Percentiles rank a stretch among this genome's conserved stretches.
Evolutionary conservation across 2,797 vertebrate genomes (phyloP).

Genomic region (Sebastes trivittatus): DNA sequence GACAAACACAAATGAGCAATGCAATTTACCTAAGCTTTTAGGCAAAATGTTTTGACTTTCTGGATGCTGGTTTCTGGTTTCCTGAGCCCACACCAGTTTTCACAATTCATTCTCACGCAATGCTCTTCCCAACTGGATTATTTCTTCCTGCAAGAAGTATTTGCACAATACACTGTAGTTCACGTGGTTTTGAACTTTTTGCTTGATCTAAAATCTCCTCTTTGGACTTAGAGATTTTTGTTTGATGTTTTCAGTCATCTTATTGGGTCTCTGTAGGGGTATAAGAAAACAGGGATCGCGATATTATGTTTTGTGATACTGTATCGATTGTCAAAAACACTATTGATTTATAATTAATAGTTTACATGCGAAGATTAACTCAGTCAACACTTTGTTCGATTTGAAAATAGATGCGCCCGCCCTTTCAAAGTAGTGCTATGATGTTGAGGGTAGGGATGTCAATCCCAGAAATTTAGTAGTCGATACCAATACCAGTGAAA

Average conservation of each 20-base stretch:
- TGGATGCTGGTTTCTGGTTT: neutral
- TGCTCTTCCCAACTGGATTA: neutral
- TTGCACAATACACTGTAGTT: slow-evolving; percentile 30
- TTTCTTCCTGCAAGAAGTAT: slow-evolving; percentile 13
- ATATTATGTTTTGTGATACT: neutral
- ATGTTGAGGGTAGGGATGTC: neutral
- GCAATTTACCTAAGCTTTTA: neutral
- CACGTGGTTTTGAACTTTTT: slow-evolving; percentile 30
- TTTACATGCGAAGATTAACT: too few species aligned
- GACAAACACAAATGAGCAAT: slow-evolving; percentile 43
- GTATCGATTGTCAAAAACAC: neutral
- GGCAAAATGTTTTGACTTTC: slow-evolving; percentile 21
- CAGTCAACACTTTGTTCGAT: too few species aligned
- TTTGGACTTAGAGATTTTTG: neutral
- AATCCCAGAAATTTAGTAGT: too few species aligned
- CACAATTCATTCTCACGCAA: neutral
- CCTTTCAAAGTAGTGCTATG: neutral
- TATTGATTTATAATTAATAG: too few species aligned
- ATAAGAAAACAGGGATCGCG: rapidly evolving
- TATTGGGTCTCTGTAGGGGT: neutral
- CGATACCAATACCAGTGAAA: too few species aligned
- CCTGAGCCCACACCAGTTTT: neutral
- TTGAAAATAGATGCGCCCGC: rapidly evolving
- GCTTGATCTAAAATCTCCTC: slow-evolving; percentile 35
- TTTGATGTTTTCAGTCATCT: slow-evolving; percentile 3